Conservation (phyloP, 2,797 vertebrate genomes). For the Lepus oiostolus region DNA sequence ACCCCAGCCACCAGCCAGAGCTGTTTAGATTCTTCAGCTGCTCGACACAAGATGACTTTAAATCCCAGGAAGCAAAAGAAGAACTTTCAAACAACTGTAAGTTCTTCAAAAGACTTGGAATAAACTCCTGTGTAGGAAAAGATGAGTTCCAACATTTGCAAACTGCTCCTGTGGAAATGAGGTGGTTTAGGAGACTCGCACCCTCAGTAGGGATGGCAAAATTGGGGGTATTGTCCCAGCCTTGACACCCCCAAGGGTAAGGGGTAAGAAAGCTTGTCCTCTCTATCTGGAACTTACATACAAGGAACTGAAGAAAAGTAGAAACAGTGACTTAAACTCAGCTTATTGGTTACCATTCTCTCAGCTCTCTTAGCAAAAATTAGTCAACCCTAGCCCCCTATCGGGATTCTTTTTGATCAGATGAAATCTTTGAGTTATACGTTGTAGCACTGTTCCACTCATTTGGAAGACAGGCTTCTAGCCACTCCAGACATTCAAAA, state of each 20-base stretch:
- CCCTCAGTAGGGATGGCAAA: background rate
- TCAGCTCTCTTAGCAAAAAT: background rate
- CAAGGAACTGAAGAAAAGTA: conserved; percentile 4
- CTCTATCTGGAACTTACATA: background rate
- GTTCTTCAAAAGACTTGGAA: conserved; percentile 56
- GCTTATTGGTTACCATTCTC: conserved; percentile 5
- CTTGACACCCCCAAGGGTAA: background rate
- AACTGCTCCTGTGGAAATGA: conserved; percentile 1
- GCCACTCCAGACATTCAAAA: background rate
- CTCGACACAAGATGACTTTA: conserved; percentile 93
- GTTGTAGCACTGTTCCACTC: background rate
- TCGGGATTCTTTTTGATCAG: conserved; percentile 43
- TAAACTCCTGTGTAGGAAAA: background rate
- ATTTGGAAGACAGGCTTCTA: background rate
- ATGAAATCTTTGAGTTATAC: conserved; percentile 8
- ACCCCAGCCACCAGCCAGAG: conserved; percentile 89
- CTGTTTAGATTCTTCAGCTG: conserved; percentile 94
- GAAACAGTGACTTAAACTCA: conserved; percentile 2
- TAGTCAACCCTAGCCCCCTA: background rate
- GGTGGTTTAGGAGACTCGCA: background rate
- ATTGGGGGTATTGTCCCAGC: background rate
- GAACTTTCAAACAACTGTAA: conserved; percentile 68
- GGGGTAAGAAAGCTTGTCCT: background rate
- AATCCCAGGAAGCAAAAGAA: conserved; percentile 89
- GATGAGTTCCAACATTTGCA: conserved; percentile 13